These are phyloP conservation scores for Hippocampus mohnikei DNA, from an alignment of 2,113 vertebrate genomes.

Conservation along the genomic window DNA sequence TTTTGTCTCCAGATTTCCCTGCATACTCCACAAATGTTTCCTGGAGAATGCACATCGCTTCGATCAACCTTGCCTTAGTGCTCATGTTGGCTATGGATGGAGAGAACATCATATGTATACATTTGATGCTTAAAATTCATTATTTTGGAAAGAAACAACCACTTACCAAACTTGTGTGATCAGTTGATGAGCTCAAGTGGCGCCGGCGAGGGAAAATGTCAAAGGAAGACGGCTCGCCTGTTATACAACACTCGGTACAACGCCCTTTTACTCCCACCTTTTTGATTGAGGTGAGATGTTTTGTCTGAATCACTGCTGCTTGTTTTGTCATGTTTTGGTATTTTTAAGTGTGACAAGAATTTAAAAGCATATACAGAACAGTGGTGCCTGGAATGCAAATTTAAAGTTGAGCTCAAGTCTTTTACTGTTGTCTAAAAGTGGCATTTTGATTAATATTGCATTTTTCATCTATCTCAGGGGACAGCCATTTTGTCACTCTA, in stretches of 20 bases:
- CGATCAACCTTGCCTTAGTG: slow-evolving; percentile 11
- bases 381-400: too few relatives aligned
- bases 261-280: neutral
- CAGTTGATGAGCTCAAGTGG: neutral
- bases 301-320: too few relatives aligned
- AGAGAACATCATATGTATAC: neutral
- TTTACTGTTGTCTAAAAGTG: too few relatives aligned
- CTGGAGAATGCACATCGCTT: slow-evolving; percentile 69
- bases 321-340: neutral
- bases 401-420: too few relatives aligned
- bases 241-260: neutral
- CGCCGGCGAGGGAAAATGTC: neutral
- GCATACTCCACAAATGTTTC: slow-evolving; percentile 76
- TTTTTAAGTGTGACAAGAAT: neutral
- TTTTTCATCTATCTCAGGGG: too few relatives aligned
- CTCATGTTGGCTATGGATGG: slow-evolving; percentile 30
- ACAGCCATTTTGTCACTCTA: too few relatives aligned
- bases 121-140: neutral
- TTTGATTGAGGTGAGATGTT: neutral
- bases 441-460: too few relatives aligned
- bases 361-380: neutral
- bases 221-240: neutral
- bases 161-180: slow-evolving; percentile 2
- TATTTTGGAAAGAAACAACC: neutral
- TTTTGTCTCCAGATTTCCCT: slow-evolving; percentile 75